These are phyloP conservation scores for Torymus tubicola DNA, from an alignment of 2,888 invertebrate species.

Conservation along the genomic window DNA sequence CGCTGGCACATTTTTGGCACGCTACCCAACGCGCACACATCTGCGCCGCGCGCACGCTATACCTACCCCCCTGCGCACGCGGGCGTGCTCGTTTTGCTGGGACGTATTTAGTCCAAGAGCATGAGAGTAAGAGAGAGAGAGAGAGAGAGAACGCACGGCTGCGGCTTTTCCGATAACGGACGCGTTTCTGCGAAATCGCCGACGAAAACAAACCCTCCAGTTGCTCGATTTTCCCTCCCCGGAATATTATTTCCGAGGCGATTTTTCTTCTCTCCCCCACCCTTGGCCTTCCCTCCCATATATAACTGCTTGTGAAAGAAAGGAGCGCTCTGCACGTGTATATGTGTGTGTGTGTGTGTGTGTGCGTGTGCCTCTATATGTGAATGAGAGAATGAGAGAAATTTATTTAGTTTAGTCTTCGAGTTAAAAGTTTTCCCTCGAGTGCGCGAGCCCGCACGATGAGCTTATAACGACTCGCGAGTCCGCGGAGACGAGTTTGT, in stretches of 20 bases:
- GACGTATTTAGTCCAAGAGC: conserved; percentile 71
- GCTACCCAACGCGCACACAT: conserved; percentile 63
- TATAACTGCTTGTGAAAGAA: no score
- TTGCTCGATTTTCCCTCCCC: conserved; percentile 24
- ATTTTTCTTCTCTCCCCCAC: neutral
- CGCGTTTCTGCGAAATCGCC: conserved; percentile 48
- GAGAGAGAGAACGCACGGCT: conserved; percentile 29
- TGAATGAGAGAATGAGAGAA: neutral
- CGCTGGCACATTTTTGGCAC: conserved; percentile 72
- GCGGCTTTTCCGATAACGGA: conserved; percentile 63
- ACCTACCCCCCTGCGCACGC: conserved; percentile 29
- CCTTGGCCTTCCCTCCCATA: no score
- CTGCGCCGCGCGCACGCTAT: conserved; percentile 56
- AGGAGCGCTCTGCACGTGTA: neutral
- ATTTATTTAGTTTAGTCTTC: no score
- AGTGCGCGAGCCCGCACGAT: no score
- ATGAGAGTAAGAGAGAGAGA: no score
- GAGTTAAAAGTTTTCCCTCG: no score
- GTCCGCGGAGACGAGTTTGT: no score
- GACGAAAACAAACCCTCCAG: conserved; percentile 32
- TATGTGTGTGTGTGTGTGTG: neutral
- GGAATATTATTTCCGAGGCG: conserved; percentile 12
- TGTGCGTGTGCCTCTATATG: neutral
- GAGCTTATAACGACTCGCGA: no score
- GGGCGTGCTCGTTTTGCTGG: conserved; percentile 63